Conservation (phyloP, 2,888 invertebrate species). For the Norana najaformis region DNA sequence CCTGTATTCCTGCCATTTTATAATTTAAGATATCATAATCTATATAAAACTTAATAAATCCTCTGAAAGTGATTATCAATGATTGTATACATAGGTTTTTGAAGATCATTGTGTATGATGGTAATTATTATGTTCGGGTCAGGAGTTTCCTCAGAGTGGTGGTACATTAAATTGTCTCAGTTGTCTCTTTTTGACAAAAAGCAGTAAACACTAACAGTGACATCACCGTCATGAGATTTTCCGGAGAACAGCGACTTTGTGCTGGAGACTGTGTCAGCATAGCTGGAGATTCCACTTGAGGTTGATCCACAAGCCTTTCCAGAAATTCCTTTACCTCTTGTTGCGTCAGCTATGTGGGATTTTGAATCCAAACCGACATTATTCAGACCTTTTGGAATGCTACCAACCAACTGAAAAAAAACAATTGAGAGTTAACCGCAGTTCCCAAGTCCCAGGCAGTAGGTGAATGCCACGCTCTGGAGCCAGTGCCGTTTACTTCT, state of each 20-base stretch:
- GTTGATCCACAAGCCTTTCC: not conserved
- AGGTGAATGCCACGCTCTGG: no score
- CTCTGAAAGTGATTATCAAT: not conserved
- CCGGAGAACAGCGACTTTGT: not conserved
- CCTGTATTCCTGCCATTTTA: no score
- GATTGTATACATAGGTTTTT: not conserved
- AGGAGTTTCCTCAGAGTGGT: not conserved
- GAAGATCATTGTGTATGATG: not conserved
- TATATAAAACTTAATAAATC: not conserved
- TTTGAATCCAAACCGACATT: slow-evolving; percentile 3
- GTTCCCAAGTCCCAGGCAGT: no score
- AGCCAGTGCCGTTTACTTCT: no score
- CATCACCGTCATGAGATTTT: not conserved
- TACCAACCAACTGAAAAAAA: not conserved
- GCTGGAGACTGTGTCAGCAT: slow-evolving; percentile 2
- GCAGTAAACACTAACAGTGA: not conserved
- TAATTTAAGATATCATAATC: no score
- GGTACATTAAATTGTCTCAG: not conserved
- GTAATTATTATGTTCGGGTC: no score
- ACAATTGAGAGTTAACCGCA: no score
- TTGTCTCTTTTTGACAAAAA: not conserved
- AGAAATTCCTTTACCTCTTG: not conserved
- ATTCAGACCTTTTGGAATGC: not conserved
- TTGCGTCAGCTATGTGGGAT: not conserved
- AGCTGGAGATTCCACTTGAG: not conserved